A percentile compares a stretch with the other conserved stretches of the same genome.
These are phyloP conservation scores for Drosophila hamatofila DNA, from an alignment of 2,888 invertebrate genomes.

Conservation along the genomic window DNA sequence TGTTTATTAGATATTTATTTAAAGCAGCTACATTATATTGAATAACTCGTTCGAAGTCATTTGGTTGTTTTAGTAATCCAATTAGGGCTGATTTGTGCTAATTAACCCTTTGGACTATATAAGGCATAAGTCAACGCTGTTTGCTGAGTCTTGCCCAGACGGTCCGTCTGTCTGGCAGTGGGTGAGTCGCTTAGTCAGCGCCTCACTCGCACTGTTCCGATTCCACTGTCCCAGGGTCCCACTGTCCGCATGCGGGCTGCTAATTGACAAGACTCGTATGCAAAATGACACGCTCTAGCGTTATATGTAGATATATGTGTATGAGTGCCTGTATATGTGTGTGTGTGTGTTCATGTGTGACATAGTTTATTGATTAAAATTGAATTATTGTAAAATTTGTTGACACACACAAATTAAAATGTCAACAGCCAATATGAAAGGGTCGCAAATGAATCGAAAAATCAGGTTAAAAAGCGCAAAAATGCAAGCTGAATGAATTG, in stretches of 20 bases:
- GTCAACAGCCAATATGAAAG: neutral
- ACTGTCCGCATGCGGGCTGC: slow-evolving; percentile 44
- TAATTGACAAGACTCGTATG: slow-evolving; percentile 44
- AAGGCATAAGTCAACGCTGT: slow-evolving; percentile 42
- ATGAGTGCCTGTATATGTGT: neutral
- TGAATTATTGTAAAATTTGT: slow-evolving; percentile 17
- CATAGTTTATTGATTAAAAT: slow-evolving; percentile 26
- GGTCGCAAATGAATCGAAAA: neutral
- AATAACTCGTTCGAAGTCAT: neutral
- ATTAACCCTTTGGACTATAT: slow-evolving; percentile 63
- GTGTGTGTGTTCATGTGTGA: slow-evolving; percentile 1
- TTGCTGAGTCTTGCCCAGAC: slow-evolving; percentile 21
- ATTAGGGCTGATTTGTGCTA: slow-evolving; percentile 66
- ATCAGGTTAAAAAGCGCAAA: neutral
- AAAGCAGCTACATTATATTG: neutral
- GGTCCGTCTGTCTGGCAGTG: slow-evolving; percentile 13
- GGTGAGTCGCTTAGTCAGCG: slow-evolving; percentile 20
- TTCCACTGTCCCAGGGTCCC: neutral
- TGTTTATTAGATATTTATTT: neutral
- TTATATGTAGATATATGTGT: neutral
- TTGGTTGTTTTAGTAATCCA: slow-evolving; percentile 24
- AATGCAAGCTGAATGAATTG: neutral
- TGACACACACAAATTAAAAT: slow-evolving; percentile 22
- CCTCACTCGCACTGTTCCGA: neutral
- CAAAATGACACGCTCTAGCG: slow-evolving; percentile 48